Base-by-base conservation (phyloP, 2,888 invertebrate genomes). In the Eupelmus urozonus region DNA sequence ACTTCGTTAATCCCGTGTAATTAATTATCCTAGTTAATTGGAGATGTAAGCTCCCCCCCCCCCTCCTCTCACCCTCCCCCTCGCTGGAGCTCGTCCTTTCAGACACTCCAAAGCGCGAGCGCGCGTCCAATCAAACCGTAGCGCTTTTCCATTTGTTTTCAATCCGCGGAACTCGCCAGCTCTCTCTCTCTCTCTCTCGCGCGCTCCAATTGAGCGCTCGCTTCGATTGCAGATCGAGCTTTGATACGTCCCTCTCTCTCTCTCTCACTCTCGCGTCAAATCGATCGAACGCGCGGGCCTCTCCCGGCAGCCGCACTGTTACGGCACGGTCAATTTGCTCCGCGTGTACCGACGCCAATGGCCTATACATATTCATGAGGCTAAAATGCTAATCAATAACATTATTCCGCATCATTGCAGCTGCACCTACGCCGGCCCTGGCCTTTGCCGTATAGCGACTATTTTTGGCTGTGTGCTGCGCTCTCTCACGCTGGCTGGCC, bases 1-100 rank as follows among this genome's bases (percentile, higher is more conserved):
- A 81, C 81, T 82, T 81, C 73, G 81, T 84, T 83, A 83, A 84
- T 83, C 80, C 81, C 67, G 49, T 81, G 78, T 81, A 83, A 85
- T 84, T 84, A 84, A 84, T 85, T 83, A 83, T 81, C 81, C 76
- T 60, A 63, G 80, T 81, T 84, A 84, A 85, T 84, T 83, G 84
- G 82, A 84, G 80, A 80, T 76, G 81, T 69, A 75, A 77, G 67
- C 49, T 16, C 42, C 16, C 9, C 29, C 16, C 13, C 20, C 40
- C 29, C 29, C 20, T 13, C 20, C 51, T 1, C 7, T 69, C 55
- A 25, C 20, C 2, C 27, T 1, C 9, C 1, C 5, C 11, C 11
- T 13, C n/a, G 2, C 45, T 1, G 9, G 2, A 49, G 34, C 34
- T 34, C 34, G 34, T 34, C 34, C 5, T n/a, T n/a, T n/a, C n/a